These are phyloP conservation scores for Gymnopithys bicolor DNA, from an alignment of 2,797 vertebrate genomes.

Conservation along the genomic window DNA sequence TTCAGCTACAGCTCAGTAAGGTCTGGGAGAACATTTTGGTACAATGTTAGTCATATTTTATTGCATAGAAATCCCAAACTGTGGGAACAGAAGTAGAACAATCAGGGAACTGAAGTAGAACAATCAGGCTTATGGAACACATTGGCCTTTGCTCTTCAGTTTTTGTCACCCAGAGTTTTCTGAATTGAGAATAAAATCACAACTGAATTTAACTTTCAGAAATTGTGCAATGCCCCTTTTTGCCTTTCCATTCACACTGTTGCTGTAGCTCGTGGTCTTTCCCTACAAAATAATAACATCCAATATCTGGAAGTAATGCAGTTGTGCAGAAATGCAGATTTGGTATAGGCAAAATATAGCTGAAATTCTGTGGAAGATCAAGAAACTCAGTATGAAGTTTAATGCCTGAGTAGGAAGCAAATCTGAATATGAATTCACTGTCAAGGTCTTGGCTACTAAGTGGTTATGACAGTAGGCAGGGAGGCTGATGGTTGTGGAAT, in stretches of 20 bases:
- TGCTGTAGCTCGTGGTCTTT: background rate
- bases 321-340: background rate
- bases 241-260: background rate
- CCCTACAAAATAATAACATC: background rate
- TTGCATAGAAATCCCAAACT: background rate
- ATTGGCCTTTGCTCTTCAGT: background rate
- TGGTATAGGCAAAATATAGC: background rate
- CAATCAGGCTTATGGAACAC: background rate
- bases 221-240: background rate
- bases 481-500: background rate
- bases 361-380: background rate
- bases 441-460: background rate
- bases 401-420: background rate
- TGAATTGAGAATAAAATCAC: background rate
- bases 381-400: background rate
- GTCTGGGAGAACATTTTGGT: background rate
- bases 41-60: background rate
- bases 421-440: background rate
- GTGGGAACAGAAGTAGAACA: background rate
- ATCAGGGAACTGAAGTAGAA: background rate
- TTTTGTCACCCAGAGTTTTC: background rate
- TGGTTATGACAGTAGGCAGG: background rate
- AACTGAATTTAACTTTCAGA: background rate
- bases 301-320: background rate
- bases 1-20: background rate